phyloP scores from a whole-genome alignment of 64 coral and sea anemone species.

The Cladopsammia gracilis region DNA sequence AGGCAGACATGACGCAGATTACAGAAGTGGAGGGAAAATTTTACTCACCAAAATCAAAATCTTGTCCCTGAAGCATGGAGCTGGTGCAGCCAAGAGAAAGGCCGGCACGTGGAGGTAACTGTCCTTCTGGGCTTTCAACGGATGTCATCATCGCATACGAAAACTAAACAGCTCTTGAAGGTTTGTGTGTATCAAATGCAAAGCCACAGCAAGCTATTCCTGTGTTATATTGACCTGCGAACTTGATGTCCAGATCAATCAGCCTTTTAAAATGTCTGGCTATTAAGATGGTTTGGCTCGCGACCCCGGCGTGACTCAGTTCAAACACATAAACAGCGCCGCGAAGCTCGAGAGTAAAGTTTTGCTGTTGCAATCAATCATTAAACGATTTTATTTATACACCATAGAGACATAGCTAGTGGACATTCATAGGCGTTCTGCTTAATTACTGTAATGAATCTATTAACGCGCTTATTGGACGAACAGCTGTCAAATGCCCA shows the following conservation, averaged over 20 bases:
- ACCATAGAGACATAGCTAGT: constrained; percentile 64
- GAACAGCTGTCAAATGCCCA: constrained; percentile 57
- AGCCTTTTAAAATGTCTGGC: constrained; percentile 10
- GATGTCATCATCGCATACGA: constrained; percentile 48
- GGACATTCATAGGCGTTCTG: constrained; percentile 72
- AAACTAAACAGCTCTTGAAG: constrained; percentile 42
- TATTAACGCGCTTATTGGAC: constrained; percentile 60
- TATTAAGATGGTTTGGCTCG: constrained; percentile 2
- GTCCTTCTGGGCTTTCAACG: constrained; percentile 69
- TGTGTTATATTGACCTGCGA: not conserved
- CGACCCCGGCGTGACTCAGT: constrained; percentile 31
- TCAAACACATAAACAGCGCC: constrained; percentile 25
- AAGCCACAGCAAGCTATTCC: not conserved
- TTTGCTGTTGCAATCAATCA: constrained; percentile 74
- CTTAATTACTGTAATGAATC: constrained; percentile 69
- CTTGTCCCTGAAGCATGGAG: constrained; percentile 66
- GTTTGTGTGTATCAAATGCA: constrained; percentile 30
- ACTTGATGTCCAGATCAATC: constrained; percentile 41
- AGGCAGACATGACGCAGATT: not conserved
- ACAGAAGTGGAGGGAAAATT: not conserved
- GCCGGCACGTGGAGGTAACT: constrained; percentile 60
- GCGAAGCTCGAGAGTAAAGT: constrained; percentile 13
- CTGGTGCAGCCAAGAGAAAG: constrained; percentile 27
- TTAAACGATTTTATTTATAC: constrained; percentile 68
- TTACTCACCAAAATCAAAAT: constrained; percentile 74